Conservation (phyloP, 2,113 vertebrate genomes). For the Perccottus glenii region DNA sequence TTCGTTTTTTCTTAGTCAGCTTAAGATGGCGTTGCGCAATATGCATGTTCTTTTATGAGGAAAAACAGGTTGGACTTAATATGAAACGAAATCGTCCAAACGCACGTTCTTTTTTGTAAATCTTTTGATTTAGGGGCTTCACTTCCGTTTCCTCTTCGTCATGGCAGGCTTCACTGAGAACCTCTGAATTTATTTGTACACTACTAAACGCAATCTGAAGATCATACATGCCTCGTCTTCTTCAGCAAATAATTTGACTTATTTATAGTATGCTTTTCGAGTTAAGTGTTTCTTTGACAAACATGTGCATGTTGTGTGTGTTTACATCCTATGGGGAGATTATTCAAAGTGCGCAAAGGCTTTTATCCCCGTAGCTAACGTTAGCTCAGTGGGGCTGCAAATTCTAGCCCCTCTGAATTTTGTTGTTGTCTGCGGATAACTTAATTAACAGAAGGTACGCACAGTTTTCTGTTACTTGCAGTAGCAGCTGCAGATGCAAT, state of each 20-base stretch:
- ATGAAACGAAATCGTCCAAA: neutral
- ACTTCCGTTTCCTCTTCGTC: conserved; percentile 60
- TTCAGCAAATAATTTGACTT: neutral
- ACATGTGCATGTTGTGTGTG: conserved; percentile 31
- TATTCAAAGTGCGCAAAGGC: conserved; percentile 47
- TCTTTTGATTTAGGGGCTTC: neutral
- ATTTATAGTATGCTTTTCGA: neutral
- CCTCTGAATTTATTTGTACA: conserved; percentile 2
- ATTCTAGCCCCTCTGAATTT: conserved; percentile 23
- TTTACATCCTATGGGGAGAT: conserved; percentile 13
- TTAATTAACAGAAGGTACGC: conserved; percentile 40
- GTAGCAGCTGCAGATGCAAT: neutral
- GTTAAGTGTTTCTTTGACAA: neutral
- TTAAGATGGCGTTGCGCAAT: neutral
- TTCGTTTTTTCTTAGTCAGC: neutral
- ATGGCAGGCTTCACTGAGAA: conserved; percentile 11
- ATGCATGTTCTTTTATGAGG: too few relatives aligned
- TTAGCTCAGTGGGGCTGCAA: conserved; percentile 46
- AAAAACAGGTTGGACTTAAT: neutral
- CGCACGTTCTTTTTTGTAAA: neutral
- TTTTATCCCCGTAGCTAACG: conserved; percentile 46
- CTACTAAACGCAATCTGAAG: neutral
- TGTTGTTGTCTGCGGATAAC: neutral
- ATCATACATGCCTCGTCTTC: neutral
- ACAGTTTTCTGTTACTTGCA: neutral